Evolutionary conservation across 1,140 invertebrate species (phyloP).

Genomic region (Drosophila parabipectinata): DNA sequence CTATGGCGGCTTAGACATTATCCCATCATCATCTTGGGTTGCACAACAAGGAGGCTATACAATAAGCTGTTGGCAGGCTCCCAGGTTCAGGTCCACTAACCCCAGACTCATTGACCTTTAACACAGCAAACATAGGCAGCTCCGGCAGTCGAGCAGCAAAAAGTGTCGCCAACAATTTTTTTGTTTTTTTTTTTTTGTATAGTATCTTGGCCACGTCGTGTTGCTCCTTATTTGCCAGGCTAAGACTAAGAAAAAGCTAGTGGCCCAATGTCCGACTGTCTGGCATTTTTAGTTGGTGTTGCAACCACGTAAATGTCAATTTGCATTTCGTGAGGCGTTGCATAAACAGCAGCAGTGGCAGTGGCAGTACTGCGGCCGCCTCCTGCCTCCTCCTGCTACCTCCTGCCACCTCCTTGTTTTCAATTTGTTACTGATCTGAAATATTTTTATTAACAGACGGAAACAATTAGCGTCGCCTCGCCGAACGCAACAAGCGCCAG

Average conservation of each 20-base stretch:
- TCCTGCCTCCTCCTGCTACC: background rate
- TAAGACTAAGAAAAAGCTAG: constrained; percentile 19
- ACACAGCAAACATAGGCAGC: constrained; percentile 2
- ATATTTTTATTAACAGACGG: constrained; percentile 83
- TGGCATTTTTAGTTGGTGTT: constrained; percentile 60
- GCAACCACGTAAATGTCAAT: constrained; percentile 82
- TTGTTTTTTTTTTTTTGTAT: constrained; percentile 22
- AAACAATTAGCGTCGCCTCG: constrained; percentile 78
- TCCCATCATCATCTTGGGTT: constrained; percentile 47
- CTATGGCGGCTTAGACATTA: constrained; percentile 42
- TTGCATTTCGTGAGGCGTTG: constrained; percentile 80
- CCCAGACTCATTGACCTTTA: constrained; percentile 18
- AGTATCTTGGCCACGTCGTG: constrained; percentile 49
- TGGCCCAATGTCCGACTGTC: constrained; percentile 47
- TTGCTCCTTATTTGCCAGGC: constrained; percentile 79
- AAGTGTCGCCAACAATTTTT: constrained; percentile 66
- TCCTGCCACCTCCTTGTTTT: constrained; percentile 54
- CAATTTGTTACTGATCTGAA: constrained; percentile 79
- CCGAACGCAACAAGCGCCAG: constrained; percentile 44
- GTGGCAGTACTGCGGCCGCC: constrained; percentile 10
- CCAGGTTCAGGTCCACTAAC: constrained; percentile 76
- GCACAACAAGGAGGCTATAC: constrained; percentile 36
- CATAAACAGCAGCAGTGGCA: constrained; percentile 64
- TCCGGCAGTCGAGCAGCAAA: constrained; percentile 31
- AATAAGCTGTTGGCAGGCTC: constrained; percentile 43